These are phyloP conservation scores for Columba livia DNA, from an alignment of 2,113 vertebrate species.

Conservation along the genomic window DNA sequence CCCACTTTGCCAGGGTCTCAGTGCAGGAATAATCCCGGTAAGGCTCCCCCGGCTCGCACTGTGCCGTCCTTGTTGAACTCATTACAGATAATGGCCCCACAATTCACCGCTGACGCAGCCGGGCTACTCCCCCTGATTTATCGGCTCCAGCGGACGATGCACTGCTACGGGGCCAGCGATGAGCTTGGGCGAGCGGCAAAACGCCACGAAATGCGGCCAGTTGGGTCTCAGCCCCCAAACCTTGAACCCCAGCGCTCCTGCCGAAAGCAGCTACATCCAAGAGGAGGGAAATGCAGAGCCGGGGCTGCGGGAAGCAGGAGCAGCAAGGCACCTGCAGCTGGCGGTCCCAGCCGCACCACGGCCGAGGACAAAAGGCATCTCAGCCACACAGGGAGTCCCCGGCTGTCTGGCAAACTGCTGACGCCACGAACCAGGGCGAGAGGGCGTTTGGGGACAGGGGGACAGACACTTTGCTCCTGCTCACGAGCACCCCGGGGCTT, in stretches of 20 bases:
- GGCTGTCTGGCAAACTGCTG: not conserved
- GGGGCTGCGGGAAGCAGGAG: not conserved
- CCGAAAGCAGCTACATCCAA: accelerated
- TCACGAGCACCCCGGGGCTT: not conserved
- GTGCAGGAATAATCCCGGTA: not conserved
- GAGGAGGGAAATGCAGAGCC: not conserved
- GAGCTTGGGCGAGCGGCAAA: accelerated
- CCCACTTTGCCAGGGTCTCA: not conserved
- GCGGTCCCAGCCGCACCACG: not conserved
- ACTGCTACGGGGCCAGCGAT: accelerated
- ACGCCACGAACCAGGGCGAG: not conserved
- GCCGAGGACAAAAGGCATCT: constrained; percentile 5
- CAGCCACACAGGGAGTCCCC: not conserved
- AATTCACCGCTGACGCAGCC: not conserved
- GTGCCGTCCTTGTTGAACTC: not conserved
- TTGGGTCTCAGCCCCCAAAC: accelerated
- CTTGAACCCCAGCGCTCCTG: not conserved
- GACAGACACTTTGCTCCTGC: not conserved
- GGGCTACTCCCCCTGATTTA: not conserved
- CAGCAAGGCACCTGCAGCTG: not conserved
- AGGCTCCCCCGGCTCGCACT: not conserved
- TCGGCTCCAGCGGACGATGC: not conserved
- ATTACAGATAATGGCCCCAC: not conserved
- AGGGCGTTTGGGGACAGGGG: constrained; percentile 38
- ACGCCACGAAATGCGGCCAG: accelerated